Base-by-base conservation (phyloP, 37 sponge, comb jelly and placozoan species). In the Mnemiopsis leidyi region DNA sequence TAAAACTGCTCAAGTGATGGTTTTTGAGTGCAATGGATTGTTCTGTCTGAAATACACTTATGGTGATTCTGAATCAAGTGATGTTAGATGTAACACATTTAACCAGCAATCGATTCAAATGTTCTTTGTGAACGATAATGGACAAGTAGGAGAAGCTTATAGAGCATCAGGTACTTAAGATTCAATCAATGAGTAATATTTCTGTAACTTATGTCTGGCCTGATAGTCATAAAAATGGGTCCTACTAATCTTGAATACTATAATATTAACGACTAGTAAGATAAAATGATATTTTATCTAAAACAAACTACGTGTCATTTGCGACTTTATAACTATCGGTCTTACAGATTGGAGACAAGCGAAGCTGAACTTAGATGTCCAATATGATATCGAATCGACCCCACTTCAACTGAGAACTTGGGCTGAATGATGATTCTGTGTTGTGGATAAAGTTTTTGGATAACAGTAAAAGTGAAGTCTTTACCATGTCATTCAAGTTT, bases 401-500 rank as follows among this genome's bases (percentile, higher is more conserved):
- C 73, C 73, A 69, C 73, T 69, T 28, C 73, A 69, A 25, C 29
- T 20, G 24, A 69, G 73, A 69, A 69, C 73, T 28, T 69, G 73
- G 73, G 24, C 73, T 48, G 61, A 48, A 48, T 13, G 61, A 48
- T 13, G 13, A 48, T 13, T 48, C 61, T 48, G 9, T 18, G 61
- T 13, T 48, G 9, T 48, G 61, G 61, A 48, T 48, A 18, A 48
- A 48, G 61, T 48, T 48, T 13, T 48, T 13, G 5, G 61, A 48
- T 13, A 13, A 5, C 61, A 18, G 9, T 18, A 48, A 48, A 48
- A 13, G 9, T 5, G 61, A 48, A 48, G 61, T 48, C 9, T 48
- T 48, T 13, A 18, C 61, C 9, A 48, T 48, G 61, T 48, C 61
- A 48, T 48, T 48, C 61, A 48, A 48, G 61, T 48, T 48, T 48